phyloP scores from a whole-genome alignment of 1,140 invertebrate species.

The Sminthurinus signatus region DNA sequence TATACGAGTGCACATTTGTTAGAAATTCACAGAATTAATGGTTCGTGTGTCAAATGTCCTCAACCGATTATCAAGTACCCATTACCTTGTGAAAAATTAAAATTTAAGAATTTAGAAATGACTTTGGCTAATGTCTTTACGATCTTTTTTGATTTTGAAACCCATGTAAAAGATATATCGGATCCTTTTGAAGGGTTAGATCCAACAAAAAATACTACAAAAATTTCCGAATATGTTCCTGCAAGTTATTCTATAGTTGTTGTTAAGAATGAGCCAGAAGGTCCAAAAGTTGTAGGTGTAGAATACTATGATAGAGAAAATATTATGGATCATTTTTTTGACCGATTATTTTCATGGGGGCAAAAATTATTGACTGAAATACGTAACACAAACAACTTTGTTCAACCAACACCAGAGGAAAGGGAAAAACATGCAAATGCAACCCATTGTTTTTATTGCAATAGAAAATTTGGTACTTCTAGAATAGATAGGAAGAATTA shows the following conservation, averaged over 20 bases:
- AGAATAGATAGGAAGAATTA: background rate
- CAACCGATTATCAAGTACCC: no score
- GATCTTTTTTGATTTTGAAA: no score
- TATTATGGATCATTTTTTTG: background rate
- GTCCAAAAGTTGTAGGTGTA: background rate
- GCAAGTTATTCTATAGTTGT: background rate
- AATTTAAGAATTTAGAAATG: no score
- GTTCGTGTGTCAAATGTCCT: no score
- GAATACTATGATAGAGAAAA: slow-evolving; percentile 2
- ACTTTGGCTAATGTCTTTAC: no score
- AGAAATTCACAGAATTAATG: no score
- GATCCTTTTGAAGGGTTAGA: no score
- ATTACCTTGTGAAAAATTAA: no score
- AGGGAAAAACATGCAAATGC: background rate
- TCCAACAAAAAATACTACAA: background rate
- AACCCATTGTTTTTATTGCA: background rate
- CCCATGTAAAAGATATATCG: no score
- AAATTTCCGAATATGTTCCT: background rate
- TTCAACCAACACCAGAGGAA: background rate
- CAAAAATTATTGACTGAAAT: background rate
- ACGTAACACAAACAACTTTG: background rate
- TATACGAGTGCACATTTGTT: no score
- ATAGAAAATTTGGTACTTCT: background rate
- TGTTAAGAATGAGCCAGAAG: background rate
- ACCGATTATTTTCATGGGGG: background rate